Base-by-base conservation (phyloP, 2,888 invertebrate genomes). In the Omphaloscelis lunosa region DNA sequence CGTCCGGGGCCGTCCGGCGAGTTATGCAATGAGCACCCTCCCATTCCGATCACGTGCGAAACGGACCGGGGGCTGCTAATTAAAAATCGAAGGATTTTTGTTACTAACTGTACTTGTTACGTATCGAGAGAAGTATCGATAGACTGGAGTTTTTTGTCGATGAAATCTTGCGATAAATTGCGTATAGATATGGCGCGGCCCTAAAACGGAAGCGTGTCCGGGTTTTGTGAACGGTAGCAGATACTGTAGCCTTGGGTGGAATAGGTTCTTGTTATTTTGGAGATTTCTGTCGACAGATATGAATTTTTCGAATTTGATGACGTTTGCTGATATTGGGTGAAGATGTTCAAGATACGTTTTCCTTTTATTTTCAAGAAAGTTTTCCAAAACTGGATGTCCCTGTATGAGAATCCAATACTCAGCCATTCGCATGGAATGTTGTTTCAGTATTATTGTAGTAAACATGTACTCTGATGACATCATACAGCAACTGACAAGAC, bases 51-150 rank as follows among this genome's bases (percentile, higher is more conserved):
- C 96, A 96, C 95, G 95, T 92, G 92, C 94, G 83, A 87, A 90
- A 87, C 87, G 88, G 89, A 89, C 90, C 90, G 91, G 91, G 88
- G 89, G 91, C 89, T 93, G 93, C 95, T 96, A 96, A 96, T 96
- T 96, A 96, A 96, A 96, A 96, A 96, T 96, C 96, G 95, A 95
- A 94, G 93, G 93, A 95, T 95, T 96, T 96, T 95, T 95, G 95
- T 94, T 92, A 92, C 93, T 91, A 90, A 93, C 90, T 94, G 94
- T 95, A 95, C 94, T 92, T 91, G 91, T 90, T 79, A 90, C 84
- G 79, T 78, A 86, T 88, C 79, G 82, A 72, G 39, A 76, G 45
- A 59, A 82, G 86, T 80, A 85, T 88, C 80, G 83, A 80, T 77
- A 67, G 72, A 85, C 77, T 79, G 6, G 66, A 72, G 39, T 84